Evolutionary conservation across 2,113 vertebrate species (phyloP), one percentile per base, ranked within the genome.

Genomic region (Desmodus rotundus): DNA sequence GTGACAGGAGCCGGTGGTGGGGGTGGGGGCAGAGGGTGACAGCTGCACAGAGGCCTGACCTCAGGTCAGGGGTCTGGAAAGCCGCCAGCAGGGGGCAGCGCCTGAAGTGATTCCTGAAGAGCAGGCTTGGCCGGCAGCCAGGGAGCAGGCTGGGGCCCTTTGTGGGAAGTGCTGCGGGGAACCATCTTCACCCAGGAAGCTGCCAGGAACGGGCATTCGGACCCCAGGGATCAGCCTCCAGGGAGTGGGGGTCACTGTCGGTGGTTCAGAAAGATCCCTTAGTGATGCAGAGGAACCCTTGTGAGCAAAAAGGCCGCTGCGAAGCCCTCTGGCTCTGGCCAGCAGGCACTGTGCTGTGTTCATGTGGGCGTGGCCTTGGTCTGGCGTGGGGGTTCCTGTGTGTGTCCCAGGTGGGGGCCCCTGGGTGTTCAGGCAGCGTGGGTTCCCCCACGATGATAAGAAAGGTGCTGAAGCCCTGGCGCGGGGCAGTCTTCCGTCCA

Each of bases 271-370:
- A 14, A 47, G 19, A 16, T 54, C 45, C 54, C 38, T 81, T 1
- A 7, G 41, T 36, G 33, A 26, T 0, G 0, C 0, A 22, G 38
- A 4, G 6, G 5, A 36, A 41, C 1, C 8, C 3, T 33, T 2
- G 0, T 26, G 86, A 47, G 41, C 41, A 1, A 2, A 14, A 0
- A 24, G 41, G 41, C 20, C 0, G 4, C 14, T 9, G 54, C 14
- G 8, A 5, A 1, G 3, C 20, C 7, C 1, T 33, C 2, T n/a
- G 1, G 2, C 15, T 33, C 26, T 0, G 15, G 72, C 26, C 12
- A 3, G 33, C 2, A 1, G 1, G 0, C 0, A 0, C 41, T 20
- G 33, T 0, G 17, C 58, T 4, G 5, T 24, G 20, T 54, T 22
- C 20, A 17, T 1, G 0, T 10, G 17, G 56, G 5, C 2, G 26